Base-by-base conservation (phyloP, 2,888 invertebrate genomes). In the Diarsia rubi region DNA sequence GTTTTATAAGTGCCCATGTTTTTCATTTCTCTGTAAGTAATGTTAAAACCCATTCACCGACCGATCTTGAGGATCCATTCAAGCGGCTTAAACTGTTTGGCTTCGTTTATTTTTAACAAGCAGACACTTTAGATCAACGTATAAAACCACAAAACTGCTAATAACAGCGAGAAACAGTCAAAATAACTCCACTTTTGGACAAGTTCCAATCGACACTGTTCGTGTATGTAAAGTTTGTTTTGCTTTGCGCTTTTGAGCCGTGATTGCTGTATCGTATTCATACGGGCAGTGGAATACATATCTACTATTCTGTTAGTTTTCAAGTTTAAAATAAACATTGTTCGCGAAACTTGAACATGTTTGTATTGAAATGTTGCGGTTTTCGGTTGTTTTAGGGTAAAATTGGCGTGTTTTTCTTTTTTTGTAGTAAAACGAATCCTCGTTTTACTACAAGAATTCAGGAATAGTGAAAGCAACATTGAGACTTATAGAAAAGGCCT, bases 131-230 rank as follows among this genome's bases (percentile, higher is more conserved):
- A 24, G 24, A 14, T 54, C 2, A 24, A 24, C 54, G 14, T 54
- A 2, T 24, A 54, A 67, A 69, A 49, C 54, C 83, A 71, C 87
- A 88, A 90, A 84, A 75, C 64, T 52, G 74, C 82, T 79, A 87
- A 88, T 86, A 88, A 88, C 87, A 86, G 85, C 88, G 84, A 85
- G 66, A 89, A 82, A 89, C 83, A 82, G 80, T 79, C 79, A 86
- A 90, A 89, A 88, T 83, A 87, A 81, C 73, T 65, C 75, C 16
- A 66, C 69, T 82, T 83, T 88, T 91, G 91, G 91, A 86, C 47
- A 54, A 59, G 64, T 79, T 89, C 90, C 92, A 91, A 90, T 83
- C 73, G 74, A 42, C 42, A 71, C 57, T 76, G 79, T 73, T 78
- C 78, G 70, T 62, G 69, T 79, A 81, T 73, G 69, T 75, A 77